phyloP scores from a whole-genome alignment of 2,888 invertebrate species.

The Xanthia icteritia region DNA sequence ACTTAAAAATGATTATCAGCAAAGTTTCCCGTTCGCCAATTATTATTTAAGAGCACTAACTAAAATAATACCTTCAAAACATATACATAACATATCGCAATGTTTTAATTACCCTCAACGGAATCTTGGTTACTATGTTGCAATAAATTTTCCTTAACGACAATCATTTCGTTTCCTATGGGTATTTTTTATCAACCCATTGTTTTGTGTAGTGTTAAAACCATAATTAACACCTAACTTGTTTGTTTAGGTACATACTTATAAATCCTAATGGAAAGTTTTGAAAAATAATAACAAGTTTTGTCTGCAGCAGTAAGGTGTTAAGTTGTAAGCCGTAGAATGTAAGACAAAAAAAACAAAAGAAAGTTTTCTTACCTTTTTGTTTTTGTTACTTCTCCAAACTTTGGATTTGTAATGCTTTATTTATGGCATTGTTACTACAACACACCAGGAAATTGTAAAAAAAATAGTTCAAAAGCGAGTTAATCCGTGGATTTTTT shows the following conservation, averaged over 20 bases:
- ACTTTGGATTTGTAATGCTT: constrained; percentile 18
- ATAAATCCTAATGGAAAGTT: background rate
- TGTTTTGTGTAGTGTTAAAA: constrained; percentile 8
- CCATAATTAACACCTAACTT: constrained; percentile 6
- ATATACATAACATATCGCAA: constrained; percentile 1
- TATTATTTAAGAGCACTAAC: constrained; percentile 29
- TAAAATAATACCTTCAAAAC: background rate
- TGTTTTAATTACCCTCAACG: constrained; percentile 48
- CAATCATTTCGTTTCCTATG: background rate
- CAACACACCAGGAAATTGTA: background rate
- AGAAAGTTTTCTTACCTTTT: background rate
- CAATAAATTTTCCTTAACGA: constrained; percentile 37
- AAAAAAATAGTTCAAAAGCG: constrained; percentile 19
- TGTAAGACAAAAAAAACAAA: constrained; percentile 2
- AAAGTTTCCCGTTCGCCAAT: constrained; percentile 44
- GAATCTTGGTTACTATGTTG: constrained; percentile 12
- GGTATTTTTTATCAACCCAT: constrained; percentile 25
- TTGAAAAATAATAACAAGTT: background rate
- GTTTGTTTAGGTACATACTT: background rate
- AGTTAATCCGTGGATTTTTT: constrained; percentile 33
- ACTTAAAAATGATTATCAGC: constrained; percentile 21
- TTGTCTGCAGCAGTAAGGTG: background rate
- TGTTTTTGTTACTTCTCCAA: background rate
- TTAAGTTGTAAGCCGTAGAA: constrained; percentile 6
- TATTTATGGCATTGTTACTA: constrained; percentile 18